Percentiles rank a stretch among this genome's conserved stretches.
Evolutionary conservation across 2,888 invertebrate species (phyloP).

Genomic region (Carabus problematicus): DNA sequence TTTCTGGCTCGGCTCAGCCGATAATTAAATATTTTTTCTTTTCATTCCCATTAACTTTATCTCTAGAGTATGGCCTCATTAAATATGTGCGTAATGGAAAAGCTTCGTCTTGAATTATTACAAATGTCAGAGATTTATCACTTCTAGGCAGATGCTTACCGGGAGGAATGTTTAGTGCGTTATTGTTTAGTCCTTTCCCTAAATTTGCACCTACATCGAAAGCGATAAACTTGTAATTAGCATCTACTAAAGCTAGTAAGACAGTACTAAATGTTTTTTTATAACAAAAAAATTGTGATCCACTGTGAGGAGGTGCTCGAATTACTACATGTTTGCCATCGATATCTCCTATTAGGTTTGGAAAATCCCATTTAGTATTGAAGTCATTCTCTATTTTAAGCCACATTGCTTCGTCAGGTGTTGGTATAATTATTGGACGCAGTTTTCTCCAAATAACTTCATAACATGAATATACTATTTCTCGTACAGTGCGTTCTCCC

Average conservation of each 20-base stretch:
- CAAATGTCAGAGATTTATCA: no score
- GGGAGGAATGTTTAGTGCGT: constrained; percentile 43
- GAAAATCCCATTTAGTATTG: no score
- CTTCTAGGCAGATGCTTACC: constrained; percentile 38
- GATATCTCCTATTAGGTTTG: no score
- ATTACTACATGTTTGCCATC: constrained; percentile 47
- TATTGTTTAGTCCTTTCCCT: constrained; percentile 42
- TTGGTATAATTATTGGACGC: no score
- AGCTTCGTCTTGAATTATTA: constrained; percentile 42
- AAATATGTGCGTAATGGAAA: constrained; percentile 42
- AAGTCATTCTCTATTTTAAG: no score
- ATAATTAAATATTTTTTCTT: constrained; percentile 17
- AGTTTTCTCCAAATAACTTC: no score
- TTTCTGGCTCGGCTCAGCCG: constrained; percentile 28
- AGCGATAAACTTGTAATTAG: constrained; percentile 45
- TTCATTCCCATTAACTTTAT: no score
- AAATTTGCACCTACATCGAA: constrained; percentile 44
- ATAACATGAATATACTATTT: no score
- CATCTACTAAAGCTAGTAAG: constrained; percentile 46
- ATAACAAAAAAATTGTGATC: constrained; percentile 47
- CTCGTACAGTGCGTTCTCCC: no score
- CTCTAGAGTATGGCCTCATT: constrained; percentile 44
- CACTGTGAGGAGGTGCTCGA: constrained; percentile 46
- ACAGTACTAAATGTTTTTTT: constrained; percentile 47
- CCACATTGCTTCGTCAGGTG: no score